Base-by-base conservation (phyloP, 2,113 vertebrate species). In the Varanus salvator region DNA sequence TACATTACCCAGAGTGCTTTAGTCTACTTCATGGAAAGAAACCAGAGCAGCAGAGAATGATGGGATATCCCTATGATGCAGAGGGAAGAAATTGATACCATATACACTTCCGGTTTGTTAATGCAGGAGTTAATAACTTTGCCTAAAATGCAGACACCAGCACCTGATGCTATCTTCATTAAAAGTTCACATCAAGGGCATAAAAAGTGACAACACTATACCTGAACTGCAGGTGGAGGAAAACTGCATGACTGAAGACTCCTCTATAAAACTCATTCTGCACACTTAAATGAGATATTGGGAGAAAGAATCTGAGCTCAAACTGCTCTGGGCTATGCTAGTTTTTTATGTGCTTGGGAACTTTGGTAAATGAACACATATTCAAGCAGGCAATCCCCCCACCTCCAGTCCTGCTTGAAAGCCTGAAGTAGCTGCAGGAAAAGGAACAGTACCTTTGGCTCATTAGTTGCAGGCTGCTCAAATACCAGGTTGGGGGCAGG, bases 391-490 rank as follows among this genome's bases (percentile, higher is more conserved):
- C 52, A 31, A 29, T 29, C 60, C 50, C 15, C 38, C 44, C 76
- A 23, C 3, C 75, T 21, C 8, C 38, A n/a, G 52, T 4, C 50
- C 34, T 27, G 23, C 34, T 17, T 69, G 5, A 68, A 1, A 66
- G 34, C 60, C 54, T 23, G 60, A 19, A 25, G 29, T 15, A 29
- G 29, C 31, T 3, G 8, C 27, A 87, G 50, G 25, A 52, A 27
- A 2, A 60, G 80, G 44, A 72, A 38, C 6, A 31, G 93, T 96
- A 98, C 98, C 98, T 98, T 98, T 21, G 96, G 96, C 68, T 94
- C 97, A 29, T 97, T 97, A 85, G 95, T 97, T 91, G 96, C 88
- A 85, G 84, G 87, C 48, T 83, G 97, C 93, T 95, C 95, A 92
- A 90, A 77, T 85, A 91, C 3, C 64, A 88, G 91, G 86, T 90